phyloP scores from a whole-genome alignment of 2,797 vertebrate species.

The Macrochelys suwanniensis region DNA sequence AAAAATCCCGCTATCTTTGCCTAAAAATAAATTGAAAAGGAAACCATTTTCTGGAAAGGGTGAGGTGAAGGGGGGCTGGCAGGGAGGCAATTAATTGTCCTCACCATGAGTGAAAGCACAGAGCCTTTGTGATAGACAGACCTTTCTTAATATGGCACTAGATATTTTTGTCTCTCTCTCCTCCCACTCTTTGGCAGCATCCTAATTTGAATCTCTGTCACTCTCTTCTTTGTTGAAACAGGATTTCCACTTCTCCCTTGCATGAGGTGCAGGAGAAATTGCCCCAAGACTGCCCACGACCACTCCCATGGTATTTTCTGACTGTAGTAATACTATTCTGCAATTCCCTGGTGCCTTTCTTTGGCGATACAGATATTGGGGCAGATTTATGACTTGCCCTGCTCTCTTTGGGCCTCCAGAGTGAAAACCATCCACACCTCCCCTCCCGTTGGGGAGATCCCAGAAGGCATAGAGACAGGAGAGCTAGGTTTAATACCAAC shows the following conservation, averaged over 20 bases:
- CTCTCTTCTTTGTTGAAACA: neutral
- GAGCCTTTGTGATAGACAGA: neutral
- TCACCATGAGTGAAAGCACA: neutral
- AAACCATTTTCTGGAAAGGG: neutral
- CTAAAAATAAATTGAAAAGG: conserved; percentile 64
- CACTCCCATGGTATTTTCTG: neutral
- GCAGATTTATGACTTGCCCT: neutral
- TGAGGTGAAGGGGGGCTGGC: neutral
- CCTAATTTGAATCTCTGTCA: neutral
- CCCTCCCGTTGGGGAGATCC: neutral
- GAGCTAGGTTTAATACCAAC: neutral
- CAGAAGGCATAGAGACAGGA: neutral
- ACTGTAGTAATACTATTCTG: neutral
- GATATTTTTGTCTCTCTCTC: neutral
- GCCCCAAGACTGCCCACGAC: too few species aligned
- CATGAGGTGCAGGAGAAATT: neutral
- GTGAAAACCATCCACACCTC: neutral
- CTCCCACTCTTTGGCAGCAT: neutral
- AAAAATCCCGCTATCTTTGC: conserved; percentile 47
- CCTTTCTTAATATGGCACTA: neutral
- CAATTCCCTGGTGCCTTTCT: neutral
- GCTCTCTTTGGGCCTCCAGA: neutral
- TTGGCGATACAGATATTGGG: neutral
- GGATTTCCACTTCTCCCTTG: neutral
- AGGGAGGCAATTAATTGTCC: neutral